phyloP scores from a whole-genome alignment of 92 coral and sea anemone genomes.

The Bergia sp. region DNA sequence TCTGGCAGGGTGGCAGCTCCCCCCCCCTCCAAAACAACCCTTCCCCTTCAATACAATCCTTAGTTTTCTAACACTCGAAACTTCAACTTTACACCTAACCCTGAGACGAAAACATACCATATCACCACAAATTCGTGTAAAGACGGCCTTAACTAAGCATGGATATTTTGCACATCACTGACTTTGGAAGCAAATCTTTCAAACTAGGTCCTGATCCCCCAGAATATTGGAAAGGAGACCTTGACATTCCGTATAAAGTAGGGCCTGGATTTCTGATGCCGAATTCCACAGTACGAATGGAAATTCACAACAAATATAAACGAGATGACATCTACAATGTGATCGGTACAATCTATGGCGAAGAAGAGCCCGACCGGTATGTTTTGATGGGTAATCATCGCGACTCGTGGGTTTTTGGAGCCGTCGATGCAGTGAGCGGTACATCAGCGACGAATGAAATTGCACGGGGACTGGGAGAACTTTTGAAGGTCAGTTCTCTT shows the following conservation, averaged over 20 bases:
- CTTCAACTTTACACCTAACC: no score
- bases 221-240: slow-evolving; percentile 66
- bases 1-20: no score
- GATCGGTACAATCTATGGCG: slow-evolving; percentile 88
- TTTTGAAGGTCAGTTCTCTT: slow-evolving; percentile 56
- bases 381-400: slow-evolving; percentile 92
- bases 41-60: no score
- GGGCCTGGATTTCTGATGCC: slow-evolving; percentile 71
- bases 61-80: no score
- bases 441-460: slow-evolving; percentile 76
- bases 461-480: slow-evolving; percentile 80
- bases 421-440: slow-evolving; percentile 85
- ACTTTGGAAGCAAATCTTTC: not conserved
- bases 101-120: no score
- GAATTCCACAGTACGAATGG: slow-evolving; percentile 61
- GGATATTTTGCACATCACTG: not conserved
- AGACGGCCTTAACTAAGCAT: no score
- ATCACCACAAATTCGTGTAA: not conserved
- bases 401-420: slow-evolving; percentile 90
- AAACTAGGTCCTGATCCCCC: slow-evolving; percentile 68
- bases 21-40: no score
- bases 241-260: slow-evolving; percentile 68
- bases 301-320: slow-evolving; percentile 67
- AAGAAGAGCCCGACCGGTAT: slow-evolving; percentile 88
- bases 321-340: slow-evolving; percentile 76